Conservation (phyloP, 2,888 invertebrate species). For the Hyppa rectilinea region DNA sequence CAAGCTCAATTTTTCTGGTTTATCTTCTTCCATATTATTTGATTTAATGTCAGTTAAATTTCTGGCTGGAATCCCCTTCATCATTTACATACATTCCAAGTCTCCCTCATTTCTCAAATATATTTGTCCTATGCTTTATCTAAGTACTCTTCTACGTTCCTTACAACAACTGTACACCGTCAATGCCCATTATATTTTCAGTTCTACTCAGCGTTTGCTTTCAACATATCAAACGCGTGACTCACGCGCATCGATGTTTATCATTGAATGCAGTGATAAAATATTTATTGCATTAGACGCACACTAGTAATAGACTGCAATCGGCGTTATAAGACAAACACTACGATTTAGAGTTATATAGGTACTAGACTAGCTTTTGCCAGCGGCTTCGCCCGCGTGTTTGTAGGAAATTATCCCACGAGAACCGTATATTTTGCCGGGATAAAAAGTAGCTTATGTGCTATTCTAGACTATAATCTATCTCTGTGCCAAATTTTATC, state of each 20-base stretch:
- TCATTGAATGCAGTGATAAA: slow-evolving; percentile 28
- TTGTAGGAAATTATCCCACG: too few species aligned
- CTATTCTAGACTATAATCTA: too few species aligned
- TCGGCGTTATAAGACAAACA: background rate
- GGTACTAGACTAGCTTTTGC: too few species aligned
- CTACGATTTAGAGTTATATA: slow-evolving; percentile 2
- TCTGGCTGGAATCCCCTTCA: background rate
- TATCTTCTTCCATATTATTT: background rate
- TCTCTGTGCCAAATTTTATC: too few species aligned
- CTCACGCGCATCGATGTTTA: slow-evolving; percentile 21
- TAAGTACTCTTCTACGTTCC: background rate
- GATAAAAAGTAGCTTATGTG: too few species aligned
- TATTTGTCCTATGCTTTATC: slow-evolving; percentile 3
- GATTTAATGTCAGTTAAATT: background rate
- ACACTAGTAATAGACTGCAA: slow-evolving; percentile 14
- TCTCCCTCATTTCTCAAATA: slow-evolving; percentile 13
- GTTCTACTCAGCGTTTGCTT: slow-evolving; percentile 7
- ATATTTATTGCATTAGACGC: slow-evolving; percentile 24
- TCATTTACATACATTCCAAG: background rate
- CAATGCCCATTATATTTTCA: slow-evolving; percentile 22
- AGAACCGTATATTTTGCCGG: too few species aligned
- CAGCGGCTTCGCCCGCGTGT: too few species aligned
- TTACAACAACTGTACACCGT: slow-evolving; percentile 14
- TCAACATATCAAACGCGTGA: slow-evolving; percentile 22
- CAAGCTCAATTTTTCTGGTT: background rate